A percentile compares a stretch with the other conserved stretches of the same genome.
Evolutionary conservation across 2,113 vertebrate genomes (phyloP).

Genomic region (Sphaerodactylus townsendi): DNA sequence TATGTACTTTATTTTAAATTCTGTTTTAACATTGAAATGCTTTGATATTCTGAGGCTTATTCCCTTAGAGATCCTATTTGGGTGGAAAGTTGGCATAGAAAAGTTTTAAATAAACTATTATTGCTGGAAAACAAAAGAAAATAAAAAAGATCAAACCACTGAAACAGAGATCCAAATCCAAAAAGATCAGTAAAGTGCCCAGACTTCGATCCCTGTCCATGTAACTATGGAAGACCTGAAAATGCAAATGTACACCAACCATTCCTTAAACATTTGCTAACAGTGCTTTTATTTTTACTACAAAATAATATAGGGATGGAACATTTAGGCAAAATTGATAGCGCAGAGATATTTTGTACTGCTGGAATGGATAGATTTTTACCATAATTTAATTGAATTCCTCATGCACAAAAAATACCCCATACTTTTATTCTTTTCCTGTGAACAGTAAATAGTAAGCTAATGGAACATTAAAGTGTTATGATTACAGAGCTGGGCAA

Average conservation of each 20-base stretch:
- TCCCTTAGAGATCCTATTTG: no score
- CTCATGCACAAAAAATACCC: neutral
- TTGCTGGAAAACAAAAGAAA: neutral
- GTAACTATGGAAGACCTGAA: neutral
- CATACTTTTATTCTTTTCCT: neutral
- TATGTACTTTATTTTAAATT: no score
- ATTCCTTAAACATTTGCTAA: neutral
- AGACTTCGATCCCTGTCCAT: neutral
- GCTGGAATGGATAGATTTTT: neutral
- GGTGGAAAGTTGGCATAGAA: no score
- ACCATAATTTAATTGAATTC: neutral
- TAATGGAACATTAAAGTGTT: neutral
- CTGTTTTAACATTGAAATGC: no score
- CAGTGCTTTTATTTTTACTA: neutral
- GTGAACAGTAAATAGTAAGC: neutral
- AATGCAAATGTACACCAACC: neutral
- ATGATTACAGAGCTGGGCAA: neutral
- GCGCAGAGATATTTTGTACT: neutral
- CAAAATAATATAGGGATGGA: neutral
- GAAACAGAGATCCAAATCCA: no score
- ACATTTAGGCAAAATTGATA: neutral
- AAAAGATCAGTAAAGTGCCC: neutral
- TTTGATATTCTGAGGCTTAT: no score
- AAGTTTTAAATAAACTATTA: no score
- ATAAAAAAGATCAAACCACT: neutral